Base-by-base conservation (phyloP, 2,113 vertebrate species). In the Pseudopipra pipra region DNA sequence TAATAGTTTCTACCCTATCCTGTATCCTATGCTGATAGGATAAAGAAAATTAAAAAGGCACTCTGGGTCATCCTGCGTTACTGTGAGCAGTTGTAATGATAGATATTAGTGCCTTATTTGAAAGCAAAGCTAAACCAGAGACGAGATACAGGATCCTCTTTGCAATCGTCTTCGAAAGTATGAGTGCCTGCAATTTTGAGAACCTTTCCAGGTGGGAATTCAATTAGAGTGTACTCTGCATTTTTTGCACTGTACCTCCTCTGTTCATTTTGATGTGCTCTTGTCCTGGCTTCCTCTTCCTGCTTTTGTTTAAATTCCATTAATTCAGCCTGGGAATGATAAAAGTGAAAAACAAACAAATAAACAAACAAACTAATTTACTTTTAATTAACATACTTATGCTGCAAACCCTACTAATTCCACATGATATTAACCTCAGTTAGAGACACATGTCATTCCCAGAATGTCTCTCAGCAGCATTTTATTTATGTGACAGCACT, bases 191-290 rank as follows among this genome's bases (percentile, higher is more conserved):
- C 6, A 59, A 46, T 88, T 83, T n/a, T 85, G 54, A 89, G 43
- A 85, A n/a, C 28, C 6, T 71, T 93, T 93, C 43, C 51, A 89
- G 47, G 47, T 2, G 41, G 22, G 39, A 89, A 90, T 87, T 86
- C 19, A 72, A 80, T 58, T 95, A 18, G 51, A 87, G 22, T 71
- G 33, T 72, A 31, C 73, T 54, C 72, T 93, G 35, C 12, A 47
- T 63, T 78, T 87, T 84, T 91, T 93, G 66, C 59, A 86, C 95
- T 87, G 43, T 98, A 99, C 98, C 98, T 98, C 58, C 74, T 97
- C 75, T 98, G 98, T 47, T 98, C 98, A 7, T 83, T 94, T 95
- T 97, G 96, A 49, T 81, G 94, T 33, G 79, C 95, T 97, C 68
- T 95, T 89, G 52, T 90, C 90, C 97, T 98, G 90, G 82, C 93